A percentile compares a stretch with the other conserved stretches of the same genome.
phyloP scores from a whole-genome alignment of 30 jellyfish, hydroid and myxozoan genomes.

The Pseudorhiza aurosa region DNA sequence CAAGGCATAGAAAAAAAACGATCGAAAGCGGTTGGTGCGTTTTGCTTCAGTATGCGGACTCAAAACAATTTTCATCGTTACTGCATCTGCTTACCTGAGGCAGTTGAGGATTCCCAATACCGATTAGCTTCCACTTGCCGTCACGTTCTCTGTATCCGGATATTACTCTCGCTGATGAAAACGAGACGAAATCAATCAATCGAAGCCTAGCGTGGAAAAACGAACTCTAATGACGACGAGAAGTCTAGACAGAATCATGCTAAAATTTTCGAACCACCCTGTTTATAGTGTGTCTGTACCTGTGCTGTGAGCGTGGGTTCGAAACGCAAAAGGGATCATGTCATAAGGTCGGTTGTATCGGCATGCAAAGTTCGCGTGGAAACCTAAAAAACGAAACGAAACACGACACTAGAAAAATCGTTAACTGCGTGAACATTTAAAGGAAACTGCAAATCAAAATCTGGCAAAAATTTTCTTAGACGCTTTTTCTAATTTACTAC shows the following conservation, averaged over 20 bases:
- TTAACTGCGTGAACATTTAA: no score
- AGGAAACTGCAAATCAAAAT: no score
- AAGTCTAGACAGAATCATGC: no score
- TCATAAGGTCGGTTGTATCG: conserved; percentile 51
- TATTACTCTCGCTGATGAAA: conserved; percentile 44
- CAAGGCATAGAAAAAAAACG: neutral
- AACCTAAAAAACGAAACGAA: conserved; percentile 41
- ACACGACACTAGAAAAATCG: no score
- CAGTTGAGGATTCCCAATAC: conserved; percentile 88
- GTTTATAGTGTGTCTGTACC: no score
- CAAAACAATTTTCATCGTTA: neutral
- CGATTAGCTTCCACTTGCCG: conserved; percentile 79
- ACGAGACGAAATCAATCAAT: no score
- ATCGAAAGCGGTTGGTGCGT: neutral
- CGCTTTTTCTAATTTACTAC: no score
- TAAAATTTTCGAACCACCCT: no score
- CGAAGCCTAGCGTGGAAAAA: no score
- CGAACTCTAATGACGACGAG: no score
- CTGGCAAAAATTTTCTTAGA: no score
- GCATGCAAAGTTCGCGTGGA: conserved; percentile 80
- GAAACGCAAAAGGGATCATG: conserved; percentile 87
- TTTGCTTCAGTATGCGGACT: neutral
- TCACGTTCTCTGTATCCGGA: conserved; percentile 80
- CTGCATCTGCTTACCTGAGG: conserved; percentile 71
- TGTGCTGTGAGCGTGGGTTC: conserved; percentile 86